These are phyloP conservation scores for Periplaneta americana DNA, from an alignment of 1,140 invertebrate genomes.

Conservation along the genomic window DNA sequence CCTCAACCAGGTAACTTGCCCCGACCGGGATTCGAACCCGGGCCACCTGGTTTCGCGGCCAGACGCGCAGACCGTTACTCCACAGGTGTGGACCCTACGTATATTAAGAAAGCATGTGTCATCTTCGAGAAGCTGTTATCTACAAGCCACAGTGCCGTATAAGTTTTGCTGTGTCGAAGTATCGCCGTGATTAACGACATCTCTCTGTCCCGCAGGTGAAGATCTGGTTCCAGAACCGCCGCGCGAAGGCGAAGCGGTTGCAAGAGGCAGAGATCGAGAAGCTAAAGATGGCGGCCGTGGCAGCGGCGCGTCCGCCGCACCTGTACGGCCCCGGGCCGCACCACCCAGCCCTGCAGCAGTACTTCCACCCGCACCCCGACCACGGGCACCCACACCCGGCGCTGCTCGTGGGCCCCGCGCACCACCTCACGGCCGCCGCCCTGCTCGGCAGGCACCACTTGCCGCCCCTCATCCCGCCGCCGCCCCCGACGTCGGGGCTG, in stretches of 20 bases:
- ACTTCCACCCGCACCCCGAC: conserved; percentile 9
- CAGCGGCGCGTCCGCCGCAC: conserved; percentile 35
- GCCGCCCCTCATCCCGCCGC: background rate
- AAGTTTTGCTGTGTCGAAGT: too few relatives aligned
- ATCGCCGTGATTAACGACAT: background rate
- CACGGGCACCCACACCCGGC: background rate
- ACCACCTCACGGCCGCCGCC: conserved; percentile 13
- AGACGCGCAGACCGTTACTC: too few relatives aligned
- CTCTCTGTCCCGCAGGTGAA: conserved; percentile 60
- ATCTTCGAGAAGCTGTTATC: too few relatives aligned
- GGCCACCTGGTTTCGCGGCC: too few relatives aligned
- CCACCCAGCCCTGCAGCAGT: background rate
- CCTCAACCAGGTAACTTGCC: too few relatives aligned
- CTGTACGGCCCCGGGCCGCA: conserved; percentile 10
- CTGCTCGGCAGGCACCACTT: conserved; percentile 16
- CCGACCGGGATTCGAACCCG: too few relatives aligned
- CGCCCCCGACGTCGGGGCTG: conserved; percentile 1
- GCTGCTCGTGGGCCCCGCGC: background rate
- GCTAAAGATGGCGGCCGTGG: conserved; percentile 66
- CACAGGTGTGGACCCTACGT: too few relatives aligned
- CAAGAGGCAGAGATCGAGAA: conserved; percentile 93
- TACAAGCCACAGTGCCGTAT: too few relatives aligned
- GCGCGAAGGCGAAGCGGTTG: conserved; percentile 90
- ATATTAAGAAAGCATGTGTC: too few relatives aligned
- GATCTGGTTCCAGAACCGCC: conserved; percentile 96